phyloP scores from a whole-genome alignment of 2,797 vertebrate genomes.

The Pantherophis alleghaniensis region DNA sequence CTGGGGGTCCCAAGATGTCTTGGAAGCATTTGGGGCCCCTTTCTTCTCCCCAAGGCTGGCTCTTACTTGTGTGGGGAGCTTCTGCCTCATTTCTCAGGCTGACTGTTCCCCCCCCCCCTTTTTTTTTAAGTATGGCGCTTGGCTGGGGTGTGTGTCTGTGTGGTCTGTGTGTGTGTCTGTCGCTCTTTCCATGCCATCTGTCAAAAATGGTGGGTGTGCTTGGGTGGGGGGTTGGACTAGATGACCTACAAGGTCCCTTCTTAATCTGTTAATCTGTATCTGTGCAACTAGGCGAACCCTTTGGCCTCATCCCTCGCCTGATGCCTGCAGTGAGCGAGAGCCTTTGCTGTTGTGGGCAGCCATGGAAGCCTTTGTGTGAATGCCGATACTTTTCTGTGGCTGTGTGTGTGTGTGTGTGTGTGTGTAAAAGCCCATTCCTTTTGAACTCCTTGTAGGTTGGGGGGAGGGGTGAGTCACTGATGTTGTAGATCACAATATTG shows the following conservation, averaged over 20 bases:
- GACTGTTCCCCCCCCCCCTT: fast-evolving
- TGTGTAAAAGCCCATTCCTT: background rate
- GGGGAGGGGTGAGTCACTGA: background rate
- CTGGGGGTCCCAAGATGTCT: background rate
- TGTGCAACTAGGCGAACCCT: background rate
- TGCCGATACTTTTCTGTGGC: background rate
- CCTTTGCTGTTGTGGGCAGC: background rate
- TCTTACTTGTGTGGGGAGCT: background rate
- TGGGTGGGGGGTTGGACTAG: no score
- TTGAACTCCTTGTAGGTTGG: background rate
- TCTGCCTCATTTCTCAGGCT: background rate
- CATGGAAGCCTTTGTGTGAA: background rate
- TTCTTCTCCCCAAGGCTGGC: background rate
- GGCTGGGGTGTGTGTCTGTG: background rate
- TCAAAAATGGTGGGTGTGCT: no score
- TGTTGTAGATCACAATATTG: background rate
- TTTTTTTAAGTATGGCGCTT: background rate
- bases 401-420: background rate
- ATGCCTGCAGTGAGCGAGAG: background rate
- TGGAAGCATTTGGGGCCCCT: background rate
- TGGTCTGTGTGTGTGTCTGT: background rate
- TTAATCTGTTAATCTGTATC: no score
- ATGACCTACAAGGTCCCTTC: no score
- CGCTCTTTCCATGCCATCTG: background rate
- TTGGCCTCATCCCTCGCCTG: background rate